phyloP scores from a whole-genome alignment of 2,113 vertebrate species.

The Macquaria australasica region DNA sequence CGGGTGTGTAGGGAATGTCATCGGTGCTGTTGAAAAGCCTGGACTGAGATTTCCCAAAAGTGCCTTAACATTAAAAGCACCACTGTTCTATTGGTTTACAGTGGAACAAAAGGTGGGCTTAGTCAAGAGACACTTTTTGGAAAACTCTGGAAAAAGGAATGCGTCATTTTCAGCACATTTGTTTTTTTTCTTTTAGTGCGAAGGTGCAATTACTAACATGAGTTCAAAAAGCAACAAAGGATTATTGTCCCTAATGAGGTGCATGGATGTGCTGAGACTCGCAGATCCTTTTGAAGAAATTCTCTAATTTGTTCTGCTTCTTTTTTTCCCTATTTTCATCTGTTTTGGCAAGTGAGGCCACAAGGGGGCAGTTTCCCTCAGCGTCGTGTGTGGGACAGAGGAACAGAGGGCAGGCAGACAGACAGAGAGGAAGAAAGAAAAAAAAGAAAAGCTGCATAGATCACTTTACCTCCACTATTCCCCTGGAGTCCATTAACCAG shows the following conservation, averaged over 20 bases:
- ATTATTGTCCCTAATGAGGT: conserved; percentile 55
- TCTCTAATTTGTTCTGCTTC: conserved; percentile 27
- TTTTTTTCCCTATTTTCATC: neutral
- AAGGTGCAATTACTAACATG: conserved; percentile 36
- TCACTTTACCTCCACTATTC: conserved; percentile 64
- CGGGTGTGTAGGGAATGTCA: conserved; percentile 36
- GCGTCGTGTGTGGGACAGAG: conserved; percentile 47
- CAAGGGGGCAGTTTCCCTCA: conserved; percentile 81
- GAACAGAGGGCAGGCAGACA: conserved; percentile 39
- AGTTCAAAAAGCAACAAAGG: conserved; percentile 62
- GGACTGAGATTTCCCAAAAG: conserved; percentile 65
- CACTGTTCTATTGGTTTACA: conserved; percentile 59
- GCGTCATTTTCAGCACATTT: conserved; percentile 39
- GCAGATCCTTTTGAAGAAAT: conserved; percentile 55
- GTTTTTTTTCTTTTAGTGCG: conserved; percentile 2
- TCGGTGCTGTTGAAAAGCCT: conserved; percentile 35
- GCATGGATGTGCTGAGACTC: conserved; percentile 48
- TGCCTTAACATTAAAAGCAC: conserved; percentile 51
- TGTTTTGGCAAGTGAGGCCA: conserved; percentile 68
- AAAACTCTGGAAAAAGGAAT: conserved; percentile 26
- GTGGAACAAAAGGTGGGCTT: conserved; percentile 50
- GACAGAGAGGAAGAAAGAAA: neutral
- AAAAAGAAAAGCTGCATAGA: conserved; percentile 40
- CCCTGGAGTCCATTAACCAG: conserved; percentile 65
- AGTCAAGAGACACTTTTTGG: conserved; percentile 45